Evolutionary conservation across 2,113 vertebrate genomes (phyloP).

Genomic region (Seriola quinqueradiata): DNA sequence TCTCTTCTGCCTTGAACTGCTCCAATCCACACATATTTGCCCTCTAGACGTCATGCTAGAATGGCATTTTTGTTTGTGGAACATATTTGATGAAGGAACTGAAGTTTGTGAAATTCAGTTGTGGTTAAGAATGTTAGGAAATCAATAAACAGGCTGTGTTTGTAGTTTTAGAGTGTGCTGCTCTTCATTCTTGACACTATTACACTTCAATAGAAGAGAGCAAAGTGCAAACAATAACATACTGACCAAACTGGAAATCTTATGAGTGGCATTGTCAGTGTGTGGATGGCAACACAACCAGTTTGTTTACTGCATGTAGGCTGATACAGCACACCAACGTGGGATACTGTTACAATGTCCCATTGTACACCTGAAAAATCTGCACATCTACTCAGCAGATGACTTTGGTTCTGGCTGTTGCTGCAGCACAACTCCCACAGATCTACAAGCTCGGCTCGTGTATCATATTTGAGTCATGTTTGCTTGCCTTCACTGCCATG

Average conservation of each 20-base stretch:
- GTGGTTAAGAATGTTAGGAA: slow-evolving; percentile 8
- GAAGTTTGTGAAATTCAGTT: slow-evolving; percentile 1
- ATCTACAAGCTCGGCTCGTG: background rate
- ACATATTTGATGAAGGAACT: slow-evolving; percentile 14
- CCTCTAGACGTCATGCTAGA: slow-evolving; percentile 26
- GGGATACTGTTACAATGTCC: background rate
- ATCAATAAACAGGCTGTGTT: background rate
- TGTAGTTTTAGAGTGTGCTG: background rate
- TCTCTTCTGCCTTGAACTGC: slow-evolving; percentile 13
- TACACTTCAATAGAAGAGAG: background rate
- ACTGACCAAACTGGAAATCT: background rate
- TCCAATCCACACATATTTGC: slow-evolving; percentile 25
- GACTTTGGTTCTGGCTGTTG: background rate
- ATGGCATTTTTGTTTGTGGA: slow-evolving; percentile 16
- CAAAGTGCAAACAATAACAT: background rate
- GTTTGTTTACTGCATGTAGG: background rate
- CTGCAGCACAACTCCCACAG: background rate
- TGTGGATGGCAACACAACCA: background rate
- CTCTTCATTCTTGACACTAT: background rate
- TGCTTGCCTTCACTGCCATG: slow-evolving; percentile 8
- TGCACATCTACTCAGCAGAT: background rate
- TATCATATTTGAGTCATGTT: slow-evolving; percentile 14
- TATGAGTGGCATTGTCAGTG: background rate
- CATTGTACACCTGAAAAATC: background rate
- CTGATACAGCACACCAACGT: background rate